These are phyloP conservation scores for Hartigia nigra DNA, from an alignment of 2,888 invertebrate species.

Conservation along the genomic window DNA sequence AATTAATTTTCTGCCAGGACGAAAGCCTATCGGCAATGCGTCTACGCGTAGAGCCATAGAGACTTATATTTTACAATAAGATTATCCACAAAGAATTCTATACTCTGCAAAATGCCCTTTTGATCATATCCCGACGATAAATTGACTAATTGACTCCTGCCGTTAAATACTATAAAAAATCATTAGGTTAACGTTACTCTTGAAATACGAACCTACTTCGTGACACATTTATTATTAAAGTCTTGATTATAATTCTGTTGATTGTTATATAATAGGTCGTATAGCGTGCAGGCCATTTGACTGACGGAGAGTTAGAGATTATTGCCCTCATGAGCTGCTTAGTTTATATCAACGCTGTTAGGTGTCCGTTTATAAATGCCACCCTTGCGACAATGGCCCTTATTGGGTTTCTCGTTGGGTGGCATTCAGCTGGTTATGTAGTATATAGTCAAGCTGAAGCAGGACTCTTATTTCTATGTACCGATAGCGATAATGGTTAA, in stretches of 20 bases:
- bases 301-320: slow-evolving; percentile 38
- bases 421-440: not conserved
- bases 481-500: not conserved
- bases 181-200: slow-evolving; percentile 3
- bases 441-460: not conserved
- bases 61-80: not conserved
- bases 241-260: slow-evolving; percentile 1
- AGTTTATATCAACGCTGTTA: slow-evolving; percentile 27
- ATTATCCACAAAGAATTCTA: not conserved
- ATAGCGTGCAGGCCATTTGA: slow-evolving; percentile 32
- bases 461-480: not conserved
- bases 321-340: slow-evolving; percentile 38
- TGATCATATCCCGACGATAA: not conserved
- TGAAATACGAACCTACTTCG: not conserved
- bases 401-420: slow-evolving; percentile 1
- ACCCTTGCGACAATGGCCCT: slow-evolving; percentile 10
- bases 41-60: not conserved
- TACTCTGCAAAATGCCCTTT: not conserved
- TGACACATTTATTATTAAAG: not conserved
- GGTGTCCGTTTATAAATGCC: slow-evolving; percentile 39
- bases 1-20: slow-evolving; percentile 39
- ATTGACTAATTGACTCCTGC: not conserved
- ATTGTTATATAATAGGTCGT: slow-evolving; percentile 3
- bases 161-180: not conserved
- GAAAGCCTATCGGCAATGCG: not conserved